A percentile compares a stretch with the other conserved stretches of the same genome.
phyloP scores from a whole-genome alignment of 2,888 invertebrate genomes.

The Tetanocera ferruginea region DNA sequence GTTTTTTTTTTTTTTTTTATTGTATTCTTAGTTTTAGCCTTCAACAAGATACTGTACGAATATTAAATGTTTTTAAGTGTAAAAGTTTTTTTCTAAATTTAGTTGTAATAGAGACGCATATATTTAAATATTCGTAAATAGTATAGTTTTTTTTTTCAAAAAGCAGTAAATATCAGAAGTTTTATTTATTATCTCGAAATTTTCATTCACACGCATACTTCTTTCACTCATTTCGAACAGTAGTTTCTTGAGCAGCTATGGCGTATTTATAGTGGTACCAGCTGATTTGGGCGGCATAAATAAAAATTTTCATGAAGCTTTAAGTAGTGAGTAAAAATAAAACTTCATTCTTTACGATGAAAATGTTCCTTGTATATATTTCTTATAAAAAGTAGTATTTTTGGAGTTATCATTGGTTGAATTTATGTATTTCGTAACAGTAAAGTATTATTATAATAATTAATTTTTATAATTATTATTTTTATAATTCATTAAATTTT shows the following conservation, averaged over 20 bases:
- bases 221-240: background rate
- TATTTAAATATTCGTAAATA: conserved; percentile 1
- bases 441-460: too few species aligned
- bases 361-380: too few species aligned
- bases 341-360: too few species aligned
- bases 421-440: too few species aligned
- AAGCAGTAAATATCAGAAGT: conserved; percentile 66
- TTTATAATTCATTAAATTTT: too few species aligned
- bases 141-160: conserved; percentile 45
- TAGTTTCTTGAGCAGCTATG: background rate
- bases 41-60: conserved; percentile 2
- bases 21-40: conserved; percentile 36
- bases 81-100: background rate
- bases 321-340: too few species aligned
- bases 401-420: too few species aligned
- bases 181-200: background rate
- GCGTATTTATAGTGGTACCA: background rate
- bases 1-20: conserved; percentile 45
- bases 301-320: background rate
- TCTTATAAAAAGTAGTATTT: too few species aligned
- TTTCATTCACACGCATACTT: background rate
- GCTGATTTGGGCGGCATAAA: background rate
- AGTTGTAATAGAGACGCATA: background rate
- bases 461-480: too few species aligned
- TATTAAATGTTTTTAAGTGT: conserved; percentile 3